Evolutionary conservation across 1,140 invertebrate genomes (phyloP).

Genomic region (Drosophila ercepeae): DNA sequence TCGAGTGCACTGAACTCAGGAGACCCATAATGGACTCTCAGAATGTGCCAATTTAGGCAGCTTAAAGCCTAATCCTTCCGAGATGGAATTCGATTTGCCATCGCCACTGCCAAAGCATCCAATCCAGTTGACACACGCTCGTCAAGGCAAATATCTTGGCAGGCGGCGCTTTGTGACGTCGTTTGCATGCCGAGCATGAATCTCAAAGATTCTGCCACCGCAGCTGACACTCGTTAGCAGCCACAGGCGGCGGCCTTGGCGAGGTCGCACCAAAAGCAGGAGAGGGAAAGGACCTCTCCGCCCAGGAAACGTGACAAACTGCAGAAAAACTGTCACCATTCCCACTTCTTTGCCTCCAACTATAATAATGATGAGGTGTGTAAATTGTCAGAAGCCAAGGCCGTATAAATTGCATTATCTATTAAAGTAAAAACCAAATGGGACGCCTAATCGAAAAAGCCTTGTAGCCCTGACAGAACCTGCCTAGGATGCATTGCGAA

Average conservation of each 20-base stretch:
- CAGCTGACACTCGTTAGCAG: slow-evolving; percentile 46
- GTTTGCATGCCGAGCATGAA: slow-evolving; percentile 45
- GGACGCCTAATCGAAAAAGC: slow-evolving; percentile 16
- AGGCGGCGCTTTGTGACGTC: slow-evolving; percentile 30
- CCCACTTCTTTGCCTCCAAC: not conserved
- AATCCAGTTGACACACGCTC: slow-evolving; percentile 3
- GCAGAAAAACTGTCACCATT: slow-evolving; percentile 3
- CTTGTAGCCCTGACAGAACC: too few relatives aligned
- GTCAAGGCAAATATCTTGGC: slow-evolving; percentile 27
- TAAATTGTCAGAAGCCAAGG: slow-evolving; percentile 2
- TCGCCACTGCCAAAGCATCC: slow-evolving; percentile 3
- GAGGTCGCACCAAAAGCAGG: not conserved
- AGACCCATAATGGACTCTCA: not conserved
- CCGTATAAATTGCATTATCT: slow-evolving; percentile 17
- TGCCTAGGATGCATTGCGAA: slow-evolving; percentile 20
- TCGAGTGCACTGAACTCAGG: slow-evolving; percentile 17
- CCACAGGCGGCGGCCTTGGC: slow-evolving; percentile 16
- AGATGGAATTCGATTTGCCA: slow-evolving; percentile 36
- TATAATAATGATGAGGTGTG: slow-evolving; percentile 15
- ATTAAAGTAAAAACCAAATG: slow-evolving; percentile 23
- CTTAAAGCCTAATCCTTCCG: slow-evolving; percentile 21
- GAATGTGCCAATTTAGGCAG: not conserved
- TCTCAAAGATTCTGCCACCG: slow-evolving; percentile 38
- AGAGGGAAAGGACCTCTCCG: not conserved
- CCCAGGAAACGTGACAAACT: slow-evolving; percentile 38